Percentiles rank a stretch among this genome's conserved stretches.
Conservation (phyloP, 2,113 vertebrate species). For the Nothoprocta pentlandii region DNA sequence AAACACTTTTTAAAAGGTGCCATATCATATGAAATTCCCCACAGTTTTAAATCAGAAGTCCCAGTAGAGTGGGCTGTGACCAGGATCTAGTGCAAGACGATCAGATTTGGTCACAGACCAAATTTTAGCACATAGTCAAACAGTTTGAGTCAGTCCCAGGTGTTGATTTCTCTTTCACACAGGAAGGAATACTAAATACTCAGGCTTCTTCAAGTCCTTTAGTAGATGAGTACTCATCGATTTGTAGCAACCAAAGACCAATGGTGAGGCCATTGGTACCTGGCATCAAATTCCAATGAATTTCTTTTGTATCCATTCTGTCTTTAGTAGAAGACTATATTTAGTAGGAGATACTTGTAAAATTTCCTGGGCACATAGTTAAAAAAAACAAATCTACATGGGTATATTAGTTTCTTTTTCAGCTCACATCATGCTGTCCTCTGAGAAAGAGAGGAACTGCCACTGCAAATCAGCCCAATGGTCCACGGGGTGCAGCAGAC, state of each 20-base stretch:
- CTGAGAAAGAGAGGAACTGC: neutral
- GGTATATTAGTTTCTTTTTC: neutral
- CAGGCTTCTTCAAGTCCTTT: neutral
- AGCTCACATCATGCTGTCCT: neutral
- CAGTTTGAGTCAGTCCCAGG: neutral
- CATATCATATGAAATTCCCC: neutral
- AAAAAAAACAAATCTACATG: neutral
- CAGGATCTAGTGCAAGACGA: neutral
- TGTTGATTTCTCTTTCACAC: neutral
- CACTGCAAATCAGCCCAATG: neutral
- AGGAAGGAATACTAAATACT: neutral
- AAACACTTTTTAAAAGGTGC: neutral
- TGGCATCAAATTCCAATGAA: neutral
- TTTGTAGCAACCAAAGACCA: neutral
- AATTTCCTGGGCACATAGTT: neutral
- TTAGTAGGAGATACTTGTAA: neutral
- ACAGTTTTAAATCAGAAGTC: neutral
- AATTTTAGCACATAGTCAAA: neutral
- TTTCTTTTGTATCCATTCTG: neutral
- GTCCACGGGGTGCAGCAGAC: neutral
- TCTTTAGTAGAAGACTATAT: neutral
- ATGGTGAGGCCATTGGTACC: neutral
- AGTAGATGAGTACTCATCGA: neutral
- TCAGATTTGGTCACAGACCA: neutral
- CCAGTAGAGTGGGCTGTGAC: neutral